Evolutionary conservation across 2,113 vertebrate species (phyloP).

Genomic region (Cyanistes caeruleus): DNA sequence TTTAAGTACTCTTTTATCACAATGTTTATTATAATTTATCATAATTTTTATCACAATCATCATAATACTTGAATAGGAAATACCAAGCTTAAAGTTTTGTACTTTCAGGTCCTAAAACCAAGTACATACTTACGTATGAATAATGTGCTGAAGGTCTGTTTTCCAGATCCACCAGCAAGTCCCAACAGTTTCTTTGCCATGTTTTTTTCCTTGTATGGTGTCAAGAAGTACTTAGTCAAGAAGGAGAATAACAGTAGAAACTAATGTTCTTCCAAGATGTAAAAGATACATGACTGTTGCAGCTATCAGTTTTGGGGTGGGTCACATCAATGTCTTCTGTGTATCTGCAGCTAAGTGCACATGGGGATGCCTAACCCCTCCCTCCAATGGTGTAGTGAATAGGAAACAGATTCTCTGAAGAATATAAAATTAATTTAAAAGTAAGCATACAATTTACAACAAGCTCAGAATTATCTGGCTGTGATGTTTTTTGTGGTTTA

Average conservation of each 20-base stretch:
- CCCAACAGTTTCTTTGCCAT: neutral
- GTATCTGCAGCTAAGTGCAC: neutral
- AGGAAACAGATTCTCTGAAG: neutral
- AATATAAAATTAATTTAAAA: neutral
- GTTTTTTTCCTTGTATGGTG: neutral
- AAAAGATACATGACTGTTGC: neutral
- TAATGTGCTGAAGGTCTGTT: neutral
- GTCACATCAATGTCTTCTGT: neutral
- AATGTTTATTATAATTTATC: neutral
- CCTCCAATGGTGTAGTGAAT: neutral
- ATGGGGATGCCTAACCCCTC: neutral
- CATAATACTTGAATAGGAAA: neutral
- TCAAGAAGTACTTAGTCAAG: neutral
- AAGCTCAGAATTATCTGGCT: neutral
- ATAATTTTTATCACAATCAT: neutral
- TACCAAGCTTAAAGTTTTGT: neutral
- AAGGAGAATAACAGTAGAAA: neutral
- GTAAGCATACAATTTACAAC: neutral
- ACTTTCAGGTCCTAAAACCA: neutral
- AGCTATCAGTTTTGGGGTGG: neutral
- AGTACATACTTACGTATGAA: neutral
- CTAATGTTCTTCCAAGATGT: neutral
- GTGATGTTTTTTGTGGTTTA: neutral
- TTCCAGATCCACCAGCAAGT: neutral
- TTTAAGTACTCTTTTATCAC: neutral